Percentiles rank a stretch among this genome's conserved stretches.
Conservation (phyloP, 2,113 vertebrate genomes). For the Coryphaenoides rupestris region DNA sequence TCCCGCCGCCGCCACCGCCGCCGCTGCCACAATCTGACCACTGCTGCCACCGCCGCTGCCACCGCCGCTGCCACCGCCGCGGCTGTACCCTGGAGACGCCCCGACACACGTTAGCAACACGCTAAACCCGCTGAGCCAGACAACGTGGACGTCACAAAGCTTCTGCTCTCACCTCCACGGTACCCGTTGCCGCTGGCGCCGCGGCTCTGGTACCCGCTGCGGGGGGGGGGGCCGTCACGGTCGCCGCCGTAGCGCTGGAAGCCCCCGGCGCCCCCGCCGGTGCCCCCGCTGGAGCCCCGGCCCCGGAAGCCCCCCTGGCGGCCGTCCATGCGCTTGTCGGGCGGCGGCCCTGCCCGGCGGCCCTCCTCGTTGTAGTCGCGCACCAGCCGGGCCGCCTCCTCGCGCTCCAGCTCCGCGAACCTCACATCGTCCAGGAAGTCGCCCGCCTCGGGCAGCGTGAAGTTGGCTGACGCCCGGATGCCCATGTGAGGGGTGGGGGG, state of each 20-base stretch:
- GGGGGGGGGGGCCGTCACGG: slow-evolving; percentile 72
- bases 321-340: slow-evolving; percentile 87
- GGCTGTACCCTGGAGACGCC: slow-evolving; percentile 74
- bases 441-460: slow-evolving; percentile 79
- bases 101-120: too few species aligned
- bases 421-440: slow-evolving; percentile 86
- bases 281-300: slow-evolving; percentile 70
- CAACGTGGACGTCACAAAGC: too few species aligned
- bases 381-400: slow-evolving; percentile 81
- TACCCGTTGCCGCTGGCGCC: slow-evolving; percentile 65
- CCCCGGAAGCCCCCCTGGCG: slow-evolving; percentile 75
- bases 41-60: too few species aligned
- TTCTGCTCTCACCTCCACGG: slow-evolving; percentile 50
- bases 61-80: slow-evolving; percentile 75
- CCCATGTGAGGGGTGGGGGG: too few species aligned
- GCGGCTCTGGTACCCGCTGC: slow-evolving; percentile 74
- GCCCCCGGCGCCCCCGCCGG: slow-evolving; percentile 64
- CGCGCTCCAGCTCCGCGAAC: slow-evolving; percentile 78
- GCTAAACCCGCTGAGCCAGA: slow-evolving; percentile 15
- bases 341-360: slow-evolving; percentile 82
- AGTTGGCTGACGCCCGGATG: slow-evolving; percentile 80
- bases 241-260: slow-evolving; percentile 86
- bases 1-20: slow-evolving; percentile 45
- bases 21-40: too few species aligned
- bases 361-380: slow-evolving; percentile 90